Conservation (phyloP, 2,888 invertebrate genomes). For the Alcis repandata region DNA sequence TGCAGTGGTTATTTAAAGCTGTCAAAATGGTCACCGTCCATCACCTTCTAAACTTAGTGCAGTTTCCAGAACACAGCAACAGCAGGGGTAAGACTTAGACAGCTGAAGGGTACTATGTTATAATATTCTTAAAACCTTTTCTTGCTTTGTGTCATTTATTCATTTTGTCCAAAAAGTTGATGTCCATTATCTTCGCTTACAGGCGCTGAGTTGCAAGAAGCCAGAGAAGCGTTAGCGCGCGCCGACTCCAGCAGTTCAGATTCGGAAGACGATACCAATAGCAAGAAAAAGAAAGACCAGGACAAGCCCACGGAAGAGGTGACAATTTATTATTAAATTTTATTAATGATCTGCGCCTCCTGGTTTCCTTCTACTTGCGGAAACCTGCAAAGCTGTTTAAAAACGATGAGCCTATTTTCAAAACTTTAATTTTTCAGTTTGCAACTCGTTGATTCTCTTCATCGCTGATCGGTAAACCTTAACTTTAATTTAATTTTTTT, state of each 20-base stretch:
- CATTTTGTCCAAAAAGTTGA: not conserved
- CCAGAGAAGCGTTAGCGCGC: slow-evolving; percentile 94
- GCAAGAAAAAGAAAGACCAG: slow-evolving; percentile 84
- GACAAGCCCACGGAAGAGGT: slow-evolving; percentile 89
- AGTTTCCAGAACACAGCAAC: too few species aligned
- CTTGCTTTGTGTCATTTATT: too few species aligned
- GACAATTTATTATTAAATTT: not conserved
- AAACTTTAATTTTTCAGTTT: too few species aligned
- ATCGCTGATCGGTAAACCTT: too few species aligned
- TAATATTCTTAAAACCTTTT: not conserved
- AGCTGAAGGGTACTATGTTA: not conserved
- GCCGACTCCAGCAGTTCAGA: slow-evolving; percentile 94
- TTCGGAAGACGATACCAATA: slow-evolving; percentile 91
- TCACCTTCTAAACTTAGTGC: not conserved
- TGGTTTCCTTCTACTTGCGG: too few species aligned
- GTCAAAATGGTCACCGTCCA: not conserved
- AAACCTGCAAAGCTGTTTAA: too few species aligned
- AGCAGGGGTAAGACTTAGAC: too few species aligned
- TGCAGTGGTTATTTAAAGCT: too few species aligned
- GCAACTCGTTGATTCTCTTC: too few species aligned
- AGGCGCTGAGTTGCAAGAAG: slow-evolving; percentile 93
- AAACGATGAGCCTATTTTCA: too few species aligned
- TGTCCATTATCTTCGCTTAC: not conserved
- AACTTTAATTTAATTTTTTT: too few species aligned
- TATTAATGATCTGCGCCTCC: too few species aligned